Base-by-base conservation (phyloP, 2,113 vertebrate genomes). In the Lepisosteus osseus region DNA sequence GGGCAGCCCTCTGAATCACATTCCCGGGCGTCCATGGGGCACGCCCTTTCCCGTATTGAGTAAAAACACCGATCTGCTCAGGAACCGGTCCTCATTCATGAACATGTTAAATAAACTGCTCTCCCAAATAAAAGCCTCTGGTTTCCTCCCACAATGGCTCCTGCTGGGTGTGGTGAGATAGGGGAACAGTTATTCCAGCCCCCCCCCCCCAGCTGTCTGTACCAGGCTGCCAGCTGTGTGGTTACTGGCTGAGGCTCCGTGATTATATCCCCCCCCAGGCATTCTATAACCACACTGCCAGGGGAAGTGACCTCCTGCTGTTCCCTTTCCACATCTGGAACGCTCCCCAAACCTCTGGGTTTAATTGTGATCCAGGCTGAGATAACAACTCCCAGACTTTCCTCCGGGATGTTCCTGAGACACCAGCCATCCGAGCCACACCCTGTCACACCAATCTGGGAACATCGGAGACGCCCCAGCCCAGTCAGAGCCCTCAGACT, bases 41-140 rank as follows among this genome's bases (percentile, higher is more conserved):
- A 83, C 79, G 83, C 78, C 83, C 77, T 76, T 61, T 77, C 76
- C 85, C 89, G 78, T 86, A 85, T 80, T 83, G 86, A 85, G 85
- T 86, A 87, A 89, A 87, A 87, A n/a, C 43, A 66, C 7, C 41
- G 85, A 85, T 75, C 78, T 66, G 59, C 78, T 78, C 83, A 89
- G 74, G 84, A 79, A 84, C 79, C 81, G 73, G 79, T 76, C 79
- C 79, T 67, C 80, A 79, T 80, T 88, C 83, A 83, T 82, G 76
- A 72, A 77, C 81, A 59, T 62, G 57, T 44, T 17, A 72, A 69
- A 61, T 65, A 67, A 57, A 69, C 55, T 57, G 57, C 13, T 5
- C 54, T 6, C 7, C 54, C 55, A 61, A 57, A 69, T 69, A 59
- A 69, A 59, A 12, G 54, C 6, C 17, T 54, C 15, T 61, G 54